Evolutionary conservation across 2,113 vertebrate species (phyloP).

Genomic region (Apodemus sylvaticus): DNA sequence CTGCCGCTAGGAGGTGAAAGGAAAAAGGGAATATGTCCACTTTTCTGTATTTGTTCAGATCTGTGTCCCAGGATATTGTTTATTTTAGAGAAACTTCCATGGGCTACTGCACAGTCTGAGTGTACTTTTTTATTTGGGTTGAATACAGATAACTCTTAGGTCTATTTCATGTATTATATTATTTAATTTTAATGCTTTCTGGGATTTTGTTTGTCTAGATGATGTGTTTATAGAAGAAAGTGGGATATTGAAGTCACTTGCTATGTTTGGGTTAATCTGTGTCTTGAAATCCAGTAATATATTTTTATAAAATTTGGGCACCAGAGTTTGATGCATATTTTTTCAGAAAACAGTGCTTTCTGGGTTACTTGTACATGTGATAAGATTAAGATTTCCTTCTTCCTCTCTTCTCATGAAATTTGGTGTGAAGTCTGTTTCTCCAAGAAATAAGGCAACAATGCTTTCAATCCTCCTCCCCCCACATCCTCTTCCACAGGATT

Average conservation of each 20-base stretch:
- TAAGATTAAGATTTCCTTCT: background rate
- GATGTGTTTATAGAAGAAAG: background rate
- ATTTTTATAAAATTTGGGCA: background rate
- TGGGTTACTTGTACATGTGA: background rate
- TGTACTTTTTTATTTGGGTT: background rate
- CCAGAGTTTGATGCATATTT: background rate
- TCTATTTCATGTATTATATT: background rate
- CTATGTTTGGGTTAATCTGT: background rate
- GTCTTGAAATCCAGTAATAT: background rate
- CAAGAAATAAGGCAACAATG: background rate
- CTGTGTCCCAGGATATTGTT: background rate
- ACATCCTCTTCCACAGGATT: too few species aligned
- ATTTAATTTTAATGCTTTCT: background rate
- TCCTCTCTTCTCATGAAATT: background rate
- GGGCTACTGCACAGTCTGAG: background rate
- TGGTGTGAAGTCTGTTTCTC: background rate
- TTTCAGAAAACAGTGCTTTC: background rate
- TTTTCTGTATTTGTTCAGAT: background rate
- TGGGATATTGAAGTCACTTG: background rate
- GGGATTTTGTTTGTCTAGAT: background rate
- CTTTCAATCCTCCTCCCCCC: background rate
- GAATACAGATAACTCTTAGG: background rate
- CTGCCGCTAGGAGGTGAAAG: too few species aligned
- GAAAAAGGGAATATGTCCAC: too few species aligned
- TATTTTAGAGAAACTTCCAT: background rate